Evolutionary conservation across 2,797 vertebrate genomes (phyloP).

Genomic region (Eremophila alpestris): DNA sequence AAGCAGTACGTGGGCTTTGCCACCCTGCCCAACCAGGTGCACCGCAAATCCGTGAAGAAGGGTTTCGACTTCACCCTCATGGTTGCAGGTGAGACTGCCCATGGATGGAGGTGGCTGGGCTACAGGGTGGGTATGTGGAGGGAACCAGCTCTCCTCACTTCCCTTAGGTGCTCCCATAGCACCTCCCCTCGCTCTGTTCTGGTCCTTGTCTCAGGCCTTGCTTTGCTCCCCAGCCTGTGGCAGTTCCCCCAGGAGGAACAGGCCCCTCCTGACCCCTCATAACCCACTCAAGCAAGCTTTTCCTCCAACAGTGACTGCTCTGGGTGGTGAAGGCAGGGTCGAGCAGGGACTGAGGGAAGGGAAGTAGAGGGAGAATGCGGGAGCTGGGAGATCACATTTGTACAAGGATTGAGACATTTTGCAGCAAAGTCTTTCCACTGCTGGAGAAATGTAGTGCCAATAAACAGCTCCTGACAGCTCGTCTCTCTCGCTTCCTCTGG

Average conservation of each 20-base stretch:
- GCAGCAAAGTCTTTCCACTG: not conserved
- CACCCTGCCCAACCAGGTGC: conserved; percentile 94
- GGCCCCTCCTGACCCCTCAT: not conserved
- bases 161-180: not conserved
- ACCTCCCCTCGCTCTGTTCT: accelerated
- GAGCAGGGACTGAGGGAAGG: not conserved
- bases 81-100: conserved; percentile 87
- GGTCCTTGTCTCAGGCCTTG: not conserved
- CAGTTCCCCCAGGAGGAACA: not conserved
- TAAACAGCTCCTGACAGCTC: conserved; percentile 21
- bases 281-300: accelerated
- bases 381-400: not conserved
- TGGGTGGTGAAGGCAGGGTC: not conserved
- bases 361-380: not conserved
- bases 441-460: not conserved
- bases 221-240: not conserved
- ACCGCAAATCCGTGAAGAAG: conserved; percentile 96
- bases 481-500: not conserved
- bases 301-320: not conserved
- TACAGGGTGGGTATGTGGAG: accelerated
- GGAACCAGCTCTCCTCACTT: not conserved
- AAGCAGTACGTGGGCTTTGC: conserved; percentile 98
- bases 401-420: not conserved
- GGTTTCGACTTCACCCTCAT: conserved; percentile 97
- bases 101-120: not conserved